Percentiles rank a stretch among this genome's conserved stretches.
Evolutionary conservation across 1,140 invertebrate genomes (phyloP).

Genomic region (Calliphora vicina): DNA sequence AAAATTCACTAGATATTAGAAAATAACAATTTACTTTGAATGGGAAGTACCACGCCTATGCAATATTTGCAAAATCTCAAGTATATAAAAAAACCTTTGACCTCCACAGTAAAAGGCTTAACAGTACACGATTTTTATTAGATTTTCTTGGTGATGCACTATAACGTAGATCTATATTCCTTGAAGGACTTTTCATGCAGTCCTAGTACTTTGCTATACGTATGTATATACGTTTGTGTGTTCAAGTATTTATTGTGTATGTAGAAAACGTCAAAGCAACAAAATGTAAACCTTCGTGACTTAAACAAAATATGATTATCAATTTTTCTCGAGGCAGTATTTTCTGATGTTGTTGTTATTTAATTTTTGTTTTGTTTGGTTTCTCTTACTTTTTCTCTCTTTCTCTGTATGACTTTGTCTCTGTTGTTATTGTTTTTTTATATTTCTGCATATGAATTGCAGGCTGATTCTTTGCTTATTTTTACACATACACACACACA

Average conservation of each 20-base stretch:
- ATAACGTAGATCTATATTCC: too few species aligned
- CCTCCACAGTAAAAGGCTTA: too few species aligned
- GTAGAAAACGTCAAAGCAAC: slow-evolving; percentile 42
- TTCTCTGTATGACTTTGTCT: neutral
- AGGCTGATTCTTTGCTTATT: neutral
- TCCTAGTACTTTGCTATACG: neutral
- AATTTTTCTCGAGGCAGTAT: slow-evolving; percentile 29
- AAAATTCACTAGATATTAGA: too few species aligned
- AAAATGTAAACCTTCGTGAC: slow-evolving; percentile 42
- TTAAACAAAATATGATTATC: slow-evolving; percentile 40
- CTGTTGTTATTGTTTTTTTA: neutral
- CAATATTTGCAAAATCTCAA: too few species aligned
- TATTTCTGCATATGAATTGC: slow-evolving; percentile 8
- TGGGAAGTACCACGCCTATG: too few species aligned
- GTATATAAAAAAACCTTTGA: too few species aligned
- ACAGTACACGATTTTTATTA: too few species aligned
- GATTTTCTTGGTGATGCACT: too few species aligned
- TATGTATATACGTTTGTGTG: neutral
- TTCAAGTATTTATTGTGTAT: neutral
- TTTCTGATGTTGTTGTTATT: slow-evolving; percentile 34
- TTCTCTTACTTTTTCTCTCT: slow-evolving; percentile 7
- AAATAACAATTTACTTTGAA: too few species aligned
- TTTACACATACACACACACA: neutral
- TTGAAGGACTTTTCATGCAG: too few species aligned
- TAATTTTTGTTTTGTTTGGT: slow-evolving; percentile 27